phyloP scores from a whole-genome alignment of 2,797 vertebrate genomes.

The Buceros bicornis region DNA sequence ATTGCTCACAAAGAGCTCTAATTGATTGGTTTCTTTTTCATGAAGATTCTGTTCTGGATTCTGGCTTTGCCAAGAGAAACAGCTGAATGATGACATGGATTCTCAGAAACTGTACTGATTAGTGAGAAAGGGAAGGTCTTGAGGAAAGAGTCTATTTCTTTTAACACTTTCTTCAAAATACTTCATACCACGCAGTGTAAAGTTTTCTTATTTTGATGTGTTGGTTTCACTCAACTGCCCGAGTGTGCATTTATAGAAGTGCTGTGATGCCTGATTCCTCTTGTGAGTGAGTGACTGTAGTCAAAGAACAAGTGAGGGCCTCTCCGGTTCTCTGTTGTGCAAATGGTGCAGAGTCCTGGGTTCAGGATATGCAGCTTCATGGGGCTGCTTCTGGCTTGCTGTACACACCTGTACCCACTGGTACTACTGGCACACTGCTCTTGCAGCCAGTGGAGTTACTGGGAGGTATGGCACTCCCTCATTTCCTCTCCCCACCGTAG shows the following conservation, averaged over 20 bases:
- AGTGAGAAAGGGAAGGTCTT: neutral
- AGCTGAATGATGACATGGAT: slow-evolving; percentile 73
- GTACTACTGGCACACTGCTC: neutral
- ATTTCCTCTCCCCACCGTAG: neutral
- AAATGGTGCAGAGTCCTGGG: neutral
- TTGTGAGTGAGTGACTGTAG: slow-evolving; percentile 27
- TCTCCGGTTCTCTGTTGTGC: neutral
- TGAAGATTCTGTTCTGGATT: slow-evolving; percentile 76
- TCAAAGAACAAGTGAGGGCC: slow-evolving; percentile 51
- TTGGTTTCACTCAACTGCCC: slow-evolving; percentile 48
- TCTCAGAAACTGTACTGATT: slow-evolving; percentile 41
- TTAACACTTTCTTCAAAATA: neutral
- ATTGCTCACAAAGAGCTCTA: slow-evolving; percentile 79
- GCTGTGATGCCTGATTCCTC: slow-evolving; percentile 9
- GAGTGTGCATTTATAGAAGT: slow-evolving; percentile 24
- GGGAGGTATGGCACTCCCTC: neutral
- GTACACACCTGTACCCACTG: neutral
- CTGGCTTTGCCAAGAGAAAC: slow-evolving; percentile 79
- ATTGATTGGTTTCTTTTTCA: slow-evolving; percentile 80
- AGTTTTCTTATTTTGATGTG: slow-evolving; percentile 33
- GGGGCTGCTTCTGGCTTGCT: neutral
- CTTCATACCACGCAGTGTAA: neutral
- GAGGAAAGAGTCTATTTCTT: neutral
- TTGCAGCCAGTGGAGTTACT: neutral
- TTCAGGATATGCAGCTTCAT: neutral